Base-by-base conservation (phyloP, 1,140 invertebrate species). In the Monomorium pharaonis region DNA sequence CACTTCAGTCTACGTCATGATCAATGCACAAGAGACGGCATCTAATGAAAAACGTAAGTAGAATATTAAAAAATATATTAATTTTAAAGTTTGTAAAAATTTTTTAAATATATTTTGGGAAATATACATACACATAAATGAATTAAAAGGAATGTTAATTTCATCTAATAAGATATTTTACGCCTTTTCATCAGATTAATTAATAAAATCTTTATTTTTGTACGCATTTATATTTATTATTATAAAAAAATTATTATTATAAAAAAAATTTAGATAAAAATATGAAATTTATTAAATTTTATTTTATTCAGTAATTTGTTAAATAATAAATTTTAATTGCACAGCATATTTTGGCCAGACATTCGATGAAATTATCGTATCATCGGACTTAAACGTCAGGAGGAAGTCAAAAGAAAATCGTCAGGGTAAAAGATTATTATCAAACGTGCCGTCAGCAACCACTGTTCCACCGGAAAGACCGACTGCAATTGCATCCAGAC, bases 331-430 rank as follows among this genome's bases (percentile, higher is more conserved):
- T 10, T 44, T 21, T 83, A 67, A 76, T 84, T 18, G 21, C 80
- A n/a, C 69, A 95, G 94, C 90, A 54, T 78, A 91, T 88, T 86
- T 92, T 76, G 94, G 94, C 81, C 94, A 94, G 85, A 89, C 93
- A 30, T 95, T 95, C 69, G 94, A 94, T 67, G 94, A 95, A 92
- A 94, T 95, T 70, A 91, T 95, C 27, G 94, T 95, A 63, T 94
- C 94, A 63, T 95, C 94, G 69, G 93, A 95, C 88, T 88, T 95
- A 80, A 94, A 93, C 51, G 94, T 95, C 24, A 92, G 92, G 87
- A 92, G 94, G 63, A 95, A 94, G 91, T 94, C 94, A 70, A 95
- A 95, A 80, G 94, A 95, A 90, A 94, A 93, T 90, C 94, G 94
- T 81, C 94, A 95, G 78, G 94, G 94, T 63, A 95, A 95, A 89